phyloP scores from a whole-genome alignment of 2,888 invertebrate species.

The Rhagophthalmus giganteus region DNA sequence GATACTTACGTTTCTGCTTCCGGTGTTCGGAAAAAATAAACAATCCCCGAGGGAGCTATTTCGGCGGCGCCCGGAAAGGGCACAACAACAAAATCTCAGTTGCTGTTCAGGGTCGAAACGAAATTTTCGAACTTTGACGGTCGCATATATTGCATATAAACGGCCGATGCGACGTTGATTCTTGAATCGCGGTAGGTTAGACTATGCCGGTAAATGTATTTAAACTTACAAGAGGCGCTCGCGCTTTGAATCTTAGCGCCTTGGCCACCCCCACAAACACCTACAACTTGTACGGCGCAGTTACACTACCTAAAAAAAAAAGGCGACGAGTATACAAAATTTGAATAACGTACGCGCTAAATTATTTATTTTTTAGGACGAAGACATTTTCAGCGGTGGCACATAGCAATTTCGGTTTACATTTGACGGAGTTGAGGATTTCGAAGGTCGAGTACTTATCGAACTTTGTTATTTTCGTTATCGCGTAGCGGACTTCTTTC shows the following conservation, averaged over 20 bases:
- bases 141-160: too few relatives aligned
- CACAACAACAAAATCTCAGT: too few relatives aligned
- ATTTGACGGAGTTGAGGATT: constrained; percentile 26
- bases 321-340: not conserved
- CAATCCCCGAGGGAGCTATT: too few relatives aligned
- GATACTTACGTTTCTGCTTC: too few relatives aligned
- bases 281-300: constrained; percentile 17
- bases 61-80: too few relatives aligned
- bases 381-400: constrained; percentile 15
- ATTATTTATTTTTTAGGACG: constrained; percentile 16
- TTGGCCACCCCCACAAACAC: constrained; percentile 29
- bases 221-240: constrained; percentile 26
- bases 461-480: constrained; percentile 28
- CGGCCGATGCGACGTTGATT: too few relatives aligned
- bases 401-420: constrained; percentile 22
- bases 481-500: constrained; percentile 26
- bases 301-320: constrained; percentile 1
- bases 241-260: constrained; percentile 32
- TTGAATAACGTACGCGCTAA: not conserved
- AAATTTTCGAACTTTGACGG: too few relatives aligned
- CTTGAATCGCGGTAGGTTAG: constrained; percentile 23
- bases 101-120: too few relatives aligned
- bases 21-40: too few relatives aligned
- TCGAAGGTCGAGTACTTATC: constrained; percentile 32
- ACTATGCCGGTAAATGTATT: constrained; percentile 30